These are phyloP conservation scores for Argynnis bischoffii DNA, from an alignment of 2,888 invertebrate species.

Conservation along the genomic window DNA sequence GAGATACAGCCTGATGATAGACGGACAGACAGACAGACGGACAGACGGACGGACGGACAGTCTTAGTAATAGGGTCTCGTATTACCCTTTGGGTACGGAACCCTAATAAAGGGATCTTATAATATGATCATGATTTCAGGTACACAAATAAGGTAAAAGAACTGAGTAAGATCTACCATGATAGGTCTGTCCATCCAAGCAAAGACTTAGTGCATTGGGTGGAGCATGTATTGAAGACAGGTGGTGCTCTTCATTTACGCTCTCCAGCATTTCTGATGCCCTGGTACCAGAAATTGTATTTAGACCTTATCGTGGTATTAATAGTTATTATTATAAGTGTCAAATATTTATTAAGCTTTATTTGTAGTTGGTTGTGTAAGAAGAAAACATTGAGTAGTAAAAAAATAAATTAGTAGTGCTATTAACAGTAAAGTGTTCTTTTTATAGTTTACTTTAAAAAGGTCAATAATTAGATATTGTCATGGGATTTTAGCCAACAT, in stretches of 20 bases:
- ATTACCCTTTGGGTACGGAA: too few species aligned
- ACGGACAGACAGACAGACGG: too few species aligned
- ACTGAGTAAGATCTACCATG: constrained; percentile 55
- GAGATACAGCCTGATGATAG: too few species aligned
- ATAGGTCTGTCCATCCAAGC: constrained; percentile 50
- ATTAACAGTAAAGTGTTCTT: not conserved
- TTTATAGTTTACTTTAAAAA: too few species aligned
- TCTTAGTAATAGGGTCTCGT: too few species aligned
- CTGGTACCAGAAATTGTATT: constrained; percentile 56
- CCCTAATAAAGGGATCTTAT: too few species aligned
- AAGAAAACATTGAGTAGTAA: constrained; percentile 8
- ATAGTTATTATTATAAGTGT: not conserved
- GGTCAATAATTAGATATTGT: too few species aligned
- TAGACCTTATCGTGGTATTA: constrained; percentile 48
- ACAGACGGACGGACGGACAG: too few species aligned
- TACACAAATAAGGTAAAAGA: constrained; percentile 47
- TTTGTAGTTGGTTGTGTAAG: constrained; percentile 1
- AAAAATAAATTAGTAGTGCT: constrained; percentile 3
- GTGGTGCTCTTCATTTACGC: constrained; percentile 56
- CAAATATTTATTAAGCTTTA: constrained; percentile 3
- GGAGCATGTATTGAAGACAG: constrained; percentile 54
- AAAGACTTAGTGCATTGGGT: constrained; percentile 56
- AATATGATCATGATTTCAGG: constrained; percentile 23
- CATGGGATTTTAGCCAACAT: too few species aligned
- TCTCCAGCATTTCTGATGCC: constrained; percentile 54